Conservation (phyloP, 2,888 invertebrate genomes). For the Charanyca ferruginea region DNA sequence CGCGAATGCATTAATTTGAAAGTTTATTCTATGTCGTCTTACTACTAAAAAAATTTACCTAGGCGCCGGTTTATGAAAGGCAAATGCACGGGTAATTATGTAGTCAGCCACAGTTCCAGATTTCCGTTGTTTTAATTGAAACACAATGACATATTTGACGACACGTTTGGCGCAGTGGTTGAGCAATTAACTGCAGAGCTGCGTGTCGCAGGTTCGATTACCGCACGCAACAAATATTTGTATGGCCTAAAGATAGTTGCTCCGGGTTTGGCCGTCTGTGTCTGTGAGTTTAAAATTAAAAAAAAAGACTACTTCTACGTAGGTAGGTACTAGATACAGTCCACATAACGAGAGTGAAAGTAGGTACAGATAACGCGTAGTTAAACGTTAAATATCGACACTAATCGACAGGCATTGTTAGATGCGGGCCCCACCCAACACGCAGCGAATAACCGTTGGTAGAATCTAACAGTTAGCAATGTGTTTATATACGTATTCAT, state of each 20-base stretch:
- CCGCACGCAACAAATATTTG: no score
- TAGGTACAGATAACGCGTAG: conserved; percentile 39
- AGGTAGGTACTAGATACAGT: not conserved
- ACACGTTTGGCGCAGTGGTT: no score
- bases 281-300: no score
- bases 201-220: no score
- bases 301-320: not conserved
- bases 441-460: not conserved
- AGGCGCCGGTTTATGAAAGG: not conserved
- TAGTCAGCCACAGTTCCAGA: no score
- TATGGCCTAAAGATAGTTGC: no score
- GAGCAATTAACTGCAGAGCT: no score
- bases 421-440: conserved; percentile 43
- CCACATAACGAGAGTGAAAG: conserved; percentile 45
- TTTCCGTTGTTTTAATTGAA: not conserved
- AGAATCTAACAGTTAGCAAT: not conserved
- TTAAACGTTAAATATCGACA: conserved; percentile 5
- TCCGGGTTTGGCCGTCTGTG: no score
- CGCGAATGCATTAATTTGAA: not conserved
- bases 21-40: not conserved
- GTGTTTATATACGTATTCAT: conserved; percentile 2
- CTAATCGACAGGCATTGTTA: not conserved
- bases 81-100: not conserved
- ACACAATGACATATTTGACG: not conserved
- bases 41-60: not conserved